phyloP scores from a whole-genome alignment of 2,888 invertebrate species.

The Habrosyne pyritoides region DNA sequence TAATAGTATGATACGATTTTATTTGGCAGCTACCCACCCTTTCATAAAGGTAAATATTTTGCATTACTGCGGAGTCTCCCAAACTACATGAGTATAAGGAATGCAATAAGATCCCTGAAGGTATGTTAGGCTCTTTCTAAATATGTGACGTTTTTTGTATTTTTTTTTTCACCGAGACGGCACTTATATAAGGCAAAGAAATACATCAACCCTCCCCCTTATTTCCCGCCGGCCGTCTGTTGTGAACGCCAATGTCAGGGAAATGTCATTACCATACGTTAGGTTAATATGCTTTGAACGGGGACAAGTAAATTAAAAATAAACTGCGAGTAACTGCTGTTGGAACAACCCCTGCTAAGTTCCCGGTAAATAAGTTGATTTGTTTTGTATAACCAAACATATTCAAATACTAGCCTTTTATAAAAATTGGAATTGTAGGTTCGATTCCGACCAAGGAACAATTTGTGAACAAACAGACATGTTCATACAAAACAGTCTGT shows the following conservation, averaged over 20 bases:
- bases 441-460: no score
- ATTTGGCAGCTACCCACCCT: neutral
- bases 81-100: neutral
- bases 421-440: no score
- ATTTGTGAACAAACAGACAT: neutral
- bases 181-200: neutral
- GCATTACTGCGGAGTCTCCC: neutral
- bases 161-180: neutral
- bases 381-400: no score
- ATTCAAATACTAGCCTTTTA: no score
- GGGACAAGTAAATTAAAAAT: neutral
- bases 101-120: neutral
- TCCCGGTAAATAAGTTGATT: no score
- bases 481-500: no score
- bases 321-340: neutral
- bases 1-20: neutral
- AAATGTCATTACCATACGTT: constrained; percentile 2
- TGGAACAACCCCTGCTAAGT: neutral
- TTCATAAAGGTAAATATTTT: neutral
- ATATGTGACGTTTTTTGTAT: neutral
- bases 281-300: neutral
- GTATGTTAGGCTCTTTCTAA: neutral
- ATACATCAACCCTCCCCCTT: neutral
- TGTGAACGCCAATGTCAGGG: constrained; percentile 1
- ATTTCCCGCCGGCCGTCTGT: neutral